A percentile compares a stretch with the other conserved stretches of the same genome.
These are phyloP conservation scores for Nannospalax galili DNA, from an alignment of 2,113 vertebrate species.

Conservation along the genomic window DNA sequence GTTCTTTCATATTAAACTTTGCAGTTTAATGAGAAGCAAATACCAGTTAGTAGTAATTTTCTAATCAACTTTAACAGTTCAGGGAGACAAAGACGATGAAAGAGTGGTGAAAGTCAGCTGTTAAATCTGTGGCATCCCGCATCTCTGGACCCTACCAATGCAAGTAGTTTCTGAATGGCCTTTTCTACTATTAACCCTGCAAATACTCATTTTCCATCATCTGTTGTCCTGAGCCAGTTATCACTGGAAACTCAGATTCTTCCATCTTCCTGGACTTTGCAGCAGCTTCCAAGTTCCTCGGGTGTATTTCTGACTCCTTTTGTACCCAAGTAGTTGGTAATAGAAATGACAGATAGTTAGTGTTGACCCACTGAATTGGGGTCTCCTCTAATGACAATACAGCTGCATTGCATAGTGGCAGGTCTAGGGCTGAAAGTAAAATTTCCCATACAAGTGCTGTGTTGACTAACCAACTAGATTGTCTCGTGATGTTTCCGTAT, in stretches of 20 bases:
- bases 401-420: neutral
- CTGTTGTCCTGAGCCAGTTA: neutral
- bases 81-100: neutral
- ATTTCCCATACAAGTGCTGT: neutral
- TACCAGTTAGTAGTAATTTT: neutral
- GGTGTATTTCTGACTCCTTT: neutral
- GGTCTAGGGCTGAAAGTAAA: neutral
- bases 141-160: neutral
- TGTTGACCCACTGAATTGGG: neutral
- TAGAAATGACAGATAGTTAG: neutral
- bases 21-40: neutral
- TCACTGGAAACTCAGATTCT: neutral
- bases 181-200: neutral
- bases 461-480: neutral
- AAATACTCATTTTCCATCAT: neutral
- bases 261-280: neutral
- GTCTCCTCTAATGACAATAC: neutral
- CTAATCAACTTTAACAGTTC: neutral
- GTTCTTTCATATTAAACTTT: neutral
- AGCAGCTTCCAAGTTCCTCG: neutral
- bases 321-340: neutral
- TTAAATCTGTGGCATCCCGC: neutral
- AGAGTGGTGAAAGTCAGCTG: neutral
- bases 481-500: neutral
- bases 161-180: neutral